Conservation (phyloP, 1,140 invertebrate genomes). For the Mercenaria mercenaria region DNA sequence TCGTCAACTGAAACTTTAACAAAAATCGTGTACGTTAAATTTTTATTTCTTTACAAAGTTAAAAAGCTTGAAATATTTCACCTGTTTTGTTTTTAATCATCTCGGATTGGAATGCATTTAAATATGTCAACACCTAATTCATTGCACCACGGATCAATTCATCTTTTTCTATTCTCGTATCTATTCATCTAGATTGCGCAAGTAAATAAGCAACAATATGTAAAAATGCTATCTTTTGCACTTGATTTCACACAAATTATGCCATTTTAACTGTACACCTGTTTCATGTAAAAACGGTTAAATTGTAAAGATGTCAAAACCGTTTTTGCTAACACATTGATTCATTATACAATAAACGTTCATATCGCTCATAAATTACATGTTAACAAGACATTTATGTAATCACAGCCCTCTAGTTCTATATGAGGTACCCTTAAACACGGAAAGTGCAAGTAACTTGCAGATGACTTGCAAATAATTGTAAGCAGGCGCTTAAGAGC, state of each 20-base stretch:
- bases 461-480: too few relatives aligned
- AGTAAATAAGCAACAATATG: neutral
- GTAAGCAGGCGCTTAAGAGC: too few relatives aligned
- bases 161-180: neutral
- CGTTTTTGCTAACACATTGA: neutral
- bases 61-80: too few relatives aligned
- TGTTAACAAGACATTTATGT: too few relatives aligned
- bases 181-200: conserved; percentile 5
- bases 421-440: too few relatives aligned
- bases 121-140: neutral
- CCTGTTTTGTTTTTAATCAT: too few relatives aligned
- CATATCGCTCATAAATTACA: neutral
- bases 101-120: neutral
- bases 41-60: too few relatives aligned
- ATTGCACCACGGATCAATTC: neutral
- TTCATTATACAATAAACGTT: neutral
- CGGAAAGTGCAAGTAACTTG: too few relatives aligned
- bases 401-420: too few relatives aligned
- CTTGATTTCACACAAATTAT: conserved; percentile 17
- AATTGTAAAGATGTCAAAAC: neutral
- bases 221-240: neutral
- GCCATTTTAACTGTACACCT: neutral
- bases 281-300: neutral
- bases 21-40: too few relatives aligned
- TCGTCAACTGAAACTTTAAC: too few relatives aligned